Evolutionary conservation across 2,113 vertebrate species (phyloP).

Genomic region (Trochalopteron elliotii): DNA sequence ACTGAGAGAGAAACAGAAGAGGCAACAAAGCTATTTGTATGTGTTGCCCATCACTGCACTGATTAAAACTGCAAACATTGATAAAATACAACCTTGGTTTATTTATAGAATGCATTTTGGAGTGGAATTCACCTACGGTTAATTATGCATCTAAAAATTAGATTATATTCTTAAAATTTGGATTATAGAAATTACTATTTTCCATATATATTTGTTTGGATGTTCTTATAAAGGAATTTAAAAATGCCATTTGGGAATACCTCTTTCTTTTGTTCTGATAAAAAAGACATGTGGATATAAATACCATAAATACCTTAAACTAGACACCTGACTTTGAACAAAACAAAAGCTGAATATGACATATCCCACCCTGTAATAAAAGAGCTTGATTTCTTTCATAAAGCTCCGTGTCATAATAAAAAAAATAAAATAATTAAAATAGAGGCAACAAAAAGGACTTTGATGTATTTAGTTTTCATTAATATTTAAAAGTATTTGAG

Average conservation of each 20-base stretch:
- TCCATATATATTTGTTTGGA: neutral
- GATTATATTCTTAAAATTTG: neutral
- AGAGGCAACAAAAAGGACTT: neutral
- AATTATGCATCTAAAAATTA: neutral
- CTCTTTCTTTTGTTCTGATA: neutral
- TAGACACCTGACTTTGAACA: neutral
- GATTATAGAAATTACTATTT: neutral
- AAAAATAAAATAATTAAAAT: neutral
- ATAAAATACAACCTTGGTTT: neutral
- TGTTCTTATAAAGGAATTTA: neutral
- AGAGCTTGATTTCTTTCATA: neutral
- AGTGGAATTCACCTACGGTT: neutral
- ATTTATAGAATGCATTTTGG: neutral
- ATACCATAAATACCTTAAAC: neutral
- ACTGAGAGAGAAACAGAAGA: neutral
- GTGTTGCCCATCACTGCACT: neutral
- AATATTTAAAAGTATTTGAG: neutral
- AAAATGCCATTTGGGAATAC: neutral
- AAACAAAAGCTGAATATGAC: neutral
- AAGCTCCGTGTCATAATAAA: neutral
- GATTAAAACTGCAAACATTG: neutral
- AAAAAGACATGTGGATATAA: neutral
- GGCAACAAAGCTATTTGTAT: neutral
- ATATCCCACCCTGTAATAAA: neutral
- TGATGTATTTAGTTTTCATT: neutral